A percentile compares a stretch with the other conserved stretches of the same genome.
Conservation (phyloP, 2,797 vertebrate genomes). For the Pipistrellus pygmaeus region DNA sequence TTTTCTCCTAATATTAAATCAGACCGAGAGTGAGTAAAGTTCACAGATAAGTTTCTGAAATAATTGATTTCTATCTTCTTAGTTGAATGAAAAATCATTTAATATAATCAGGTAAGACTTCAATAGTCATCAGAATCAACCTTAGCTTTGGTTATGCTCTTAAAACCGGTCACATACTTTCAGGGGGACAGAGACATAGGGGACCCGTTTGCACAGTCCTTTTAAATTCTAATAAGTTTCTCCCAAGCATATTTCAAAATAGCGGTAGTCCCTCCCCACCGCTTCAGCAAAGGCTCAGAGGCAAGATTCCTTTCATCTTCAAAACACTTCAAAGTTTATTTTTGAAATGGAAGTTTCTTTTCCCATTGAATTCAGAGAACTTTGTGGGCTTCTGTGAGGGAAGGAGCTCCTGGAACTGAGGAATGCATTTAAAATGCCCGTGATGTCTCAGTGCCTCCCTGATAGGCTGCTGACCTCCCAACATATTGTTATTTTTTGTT, state of each 20-base stretch:
- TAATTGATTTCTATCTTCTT: conserved; percentile 65
- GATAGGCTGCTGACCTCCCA: conserved; percentile 39
- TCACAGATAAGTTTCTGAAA: conserved; percentile 45
- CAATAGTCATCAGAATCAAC: conserved; percentile 40
- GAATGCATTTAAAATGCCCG: conserved; percentile 53
- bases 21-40: background rate
- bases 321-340: conserved; percentile 83
- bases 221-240: conserved; percentile 82
- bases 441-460: conserved; percentile 38
- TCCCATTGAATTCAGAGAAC: conserved; percentile 72
- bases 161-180: conserved; percentile 71
- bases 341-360: conserved; percentile 77
- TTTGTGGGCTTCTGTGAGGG: background rate
- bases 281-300: conserved; percentile 71
- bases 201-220: conserved; percentile 64
- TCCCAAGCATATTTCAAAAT: conserved; percentile 73
- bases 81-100: conserved; percentile 64
- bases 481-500: conserved; percentile 28
- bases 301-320: conserved; percentile 81
- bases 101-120: conserved; percentile 69
- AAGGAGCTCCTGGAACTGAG: conserved; percentile 62
- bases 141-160: conserved; percentile 22
- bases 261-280: conserved; percentile 69
- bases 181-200: conserved; percentile 57
- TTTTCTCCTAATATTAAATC: background rate